Evolutionary conservation across 2,113 vertebrate species (phyloP).

Genomic region (Vireo altiloquus): DNA sequence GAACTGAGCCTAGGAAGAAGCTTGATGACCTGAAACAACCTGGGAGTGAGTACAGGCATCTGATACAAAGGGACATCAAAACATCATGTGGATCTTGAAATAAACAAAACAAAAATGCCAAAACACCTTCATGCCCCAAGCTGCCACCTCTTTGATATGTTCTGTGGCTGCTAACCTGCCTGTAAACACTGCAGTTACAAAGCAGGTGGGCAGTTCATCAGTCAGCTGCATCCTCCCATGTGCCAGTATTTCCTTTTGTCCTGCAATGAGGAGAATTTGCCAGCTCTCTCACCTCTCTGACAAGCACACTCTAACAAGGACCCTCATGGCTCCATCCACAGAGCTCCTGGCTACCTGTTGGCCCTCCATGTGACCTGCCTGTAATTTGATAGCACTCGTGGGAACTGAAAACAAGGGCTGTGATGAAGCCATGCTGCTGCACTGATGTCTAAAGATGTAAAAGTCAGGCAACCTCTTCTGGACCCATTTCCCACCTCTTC

Average conservation of each 20-base stretch:
- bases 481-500: neutral
- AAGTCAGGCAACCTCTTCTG: neutral
- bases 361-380: neutral
- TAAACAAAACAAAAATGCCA: neutral
- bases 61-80: neutral
- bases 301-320: neutral
- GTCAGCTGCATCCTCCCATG: neutral
- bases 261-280: neutral
- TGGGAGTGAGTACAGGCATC: neutral
- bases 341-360: neutral
- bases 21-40: neutral
- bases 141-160: neutral
- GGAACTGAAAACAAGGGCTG: neutral
- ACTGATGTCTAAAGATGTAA: neutral
- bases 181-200: neutral
- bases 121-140: fast-evolving
- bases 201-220: neutral
- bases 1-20: neutral
- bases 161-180: neutral
- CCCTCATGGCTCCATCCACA: neutral
- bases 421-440: neutral
- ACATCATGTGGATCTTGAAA: neutral
- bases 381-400: neutral
- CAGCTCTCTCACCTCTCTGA: neutral
- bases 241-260: neutral